Base-by-base conservation (phyloP, 2,113 vertebrate species). In the Colossoma macropomum region DNA sequence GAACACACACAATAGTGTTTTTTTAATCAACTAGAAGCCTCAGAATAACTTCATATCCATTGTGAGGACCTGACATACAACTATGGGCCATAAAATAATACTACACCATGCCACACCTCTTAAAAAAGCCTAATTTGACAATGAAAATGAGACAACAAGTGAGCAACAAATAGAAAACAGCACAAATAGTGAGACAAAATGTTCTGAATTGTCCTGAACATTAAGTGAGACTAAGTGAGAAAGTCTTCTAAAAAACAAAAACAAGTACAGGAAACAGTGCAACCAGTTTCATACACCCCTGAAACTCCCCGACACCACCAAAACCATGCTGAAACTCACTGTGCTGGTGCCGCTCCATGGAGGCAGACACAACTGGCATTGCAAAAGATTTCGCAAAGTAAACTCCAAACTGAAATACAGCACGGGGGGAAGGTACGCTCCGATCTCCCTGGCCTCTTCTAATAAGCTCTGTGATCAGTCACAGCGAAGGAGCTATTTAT, bases 401-500 rank as follows among this genome's bases (percentile, higher is more conserved):
- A 59, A 69, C 48, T 69, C 45, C 23, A 5, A 45, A 45, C 8
- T 62, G 41, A 25, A 28, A 13, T 11, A 17, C 32, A 76, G 16
- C 71, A 4, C 41, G 30, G 1, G 60, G 65, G 30, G 74, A 65
- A 23, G 66, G 65, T 74, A 48, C 38, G 21, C 30, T 76, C 50
- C 45, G 41, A 76, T 28, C 63, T 60, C 38, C 19, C n/a, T 12
- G 50, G 63, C 17, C 17, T 76, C 63, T 68, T 41, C 48, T 34
- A 82, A 45, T 75, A 82, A 69, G 74, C 60, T 11, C 62, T 30
- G 41, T 38, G 54, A 76, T 59, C 63, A 76, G 73, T 45, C 73
- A 77, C 48, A 27, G 75, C 32, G n/a, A 32, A 66, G 1, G 25
- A 28, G 63, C 73, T 82, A 82, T 82, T 82, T 82, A 82, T 69